Percentiles rank a stretch among this genome's conserved stretches.
Conservation (phyloP, 2,113 vertebrate species). For the Passer domesticus region DNA sequence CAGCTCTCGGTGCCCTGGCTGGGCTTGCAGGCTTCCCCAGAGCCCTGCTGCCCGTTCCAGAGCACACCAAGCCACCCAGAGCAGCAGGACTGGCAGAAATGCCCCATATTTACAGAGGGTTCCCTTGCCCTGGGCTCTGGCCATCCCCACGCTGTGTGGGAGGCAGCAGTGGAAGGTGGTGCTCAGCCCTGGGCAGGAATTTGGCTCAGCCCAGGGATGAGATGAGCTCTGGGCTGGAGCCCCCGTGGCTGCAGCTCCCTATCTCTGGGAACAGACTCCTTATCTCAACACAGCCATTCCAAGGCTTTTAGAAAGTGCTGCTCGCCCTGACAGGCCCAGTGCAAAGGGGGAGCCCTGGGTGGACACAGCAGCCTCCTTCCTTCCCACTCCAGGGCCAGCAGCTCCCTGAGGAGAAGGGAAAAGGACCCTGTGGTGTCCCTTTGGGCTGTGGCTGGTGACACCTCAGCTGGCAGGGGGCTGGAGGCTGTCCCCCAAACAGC, state of each 20-base stretch:
- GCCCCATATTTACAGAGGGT: background rate
- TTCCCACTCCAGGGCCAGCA: background rate
- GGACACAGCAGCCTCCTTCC: background rate
- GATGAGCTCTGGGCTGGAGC: background rate
- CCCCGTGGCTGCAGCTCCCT: background rate
- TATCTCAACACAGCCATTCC: background rate
- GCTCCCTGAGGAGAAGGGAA: background rate
- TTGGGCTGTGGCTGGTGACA: background rate
- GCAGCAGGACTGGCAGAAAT: background rate
- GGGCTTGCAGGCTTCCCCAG: background rate
- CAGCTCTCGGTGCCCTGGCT: background rate
- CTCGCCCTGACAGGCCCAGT: rapidly evolving
- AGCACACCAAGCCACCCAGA: rapidly evolving
- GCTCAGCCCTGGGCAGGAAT: background rate
- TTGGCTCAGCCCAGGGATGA: background rate
- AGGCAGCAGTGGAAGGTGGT: background rate
- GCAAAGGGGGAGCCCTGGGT: background rate
- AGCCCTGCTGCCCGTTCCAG: rapidly evolving
- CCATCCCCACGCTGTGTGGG: rapidly evolving
- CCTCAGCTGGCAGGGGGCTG: background rate
- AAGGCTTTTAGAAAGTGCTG: background rate
- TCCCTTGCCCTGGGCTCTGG: background rate
- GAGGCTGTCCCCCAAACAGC: background rate
- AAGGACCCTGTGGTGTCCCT: background rate
- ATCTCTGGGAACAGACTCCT: background rate